Percentiles rank a stretch among this genome's conserved stretches.
phyloP scores from a whole-genome alignment of 2,888 invertebrate genomes.

The Nemoura dubitans region DNA sequence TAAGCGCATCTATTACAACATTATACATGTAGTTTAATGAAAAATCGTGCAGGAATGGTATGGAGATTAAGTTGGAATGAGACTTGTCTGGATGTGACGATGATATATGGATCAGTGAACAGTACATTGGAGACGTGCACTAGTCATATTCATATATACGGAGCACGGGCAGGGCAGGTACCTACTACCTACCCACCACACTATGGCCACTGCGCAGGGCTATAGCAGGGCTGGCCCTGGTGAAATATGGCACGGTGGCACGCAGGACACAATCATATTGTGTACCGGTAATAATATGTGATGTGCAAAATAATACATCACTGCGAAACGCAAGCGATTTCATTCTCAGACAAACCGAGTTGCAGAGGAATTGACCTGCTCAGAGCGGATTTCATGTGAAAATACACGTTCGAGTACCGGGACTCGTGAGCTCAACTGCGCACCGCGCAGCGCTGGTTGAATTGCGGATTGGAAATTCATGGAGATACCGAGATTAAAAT shows the following conservation, averaged over 20 bases:
- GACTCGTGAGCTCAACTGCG: too few species aligned
- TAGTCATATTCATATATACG: constrained; percentile 27
- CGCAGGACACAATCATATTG: constrained; percentile 32
- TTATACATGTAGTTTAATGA: constrained; percentile 41
- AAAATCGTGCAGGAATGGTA: constrained; percentile 48
- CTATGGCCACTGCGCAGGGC: neutral
- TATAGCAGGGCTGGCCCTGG: constrained; percentile 39
- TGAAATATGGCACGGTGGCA: constrained; percentile 45
- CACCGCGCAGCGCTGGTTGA: too few species aligned
- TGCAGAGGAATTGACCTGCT: neutral
- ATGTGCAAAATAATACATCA: constrained; percentile 35
- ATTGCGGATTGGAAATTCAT: too few species aligned
- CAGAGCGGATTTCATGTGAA: neutral
- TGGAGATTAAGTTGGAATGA: constrained; percentile 45
- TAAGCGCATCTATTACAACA: constrained; percentile 36
- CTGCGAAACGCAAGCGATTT: neutral
- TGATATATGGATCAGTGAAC: constrained; percentile 43
- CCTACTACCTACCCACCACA: neutral
- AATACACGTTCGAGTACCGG: neutral
- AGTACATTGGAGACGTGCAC: constrained; percentile 44
- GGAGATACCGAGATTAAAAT: neutral
- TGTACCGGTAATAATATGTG: neutral
- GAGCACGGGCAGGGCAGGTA: neutral
- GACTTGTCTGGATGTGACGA: constrained; percentile 46
- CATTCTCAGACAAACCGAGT: neutral